Base-by-base conservation (phyloP, 2,888 invertebrate species). In the Cerceris ruficornis region DNA sequence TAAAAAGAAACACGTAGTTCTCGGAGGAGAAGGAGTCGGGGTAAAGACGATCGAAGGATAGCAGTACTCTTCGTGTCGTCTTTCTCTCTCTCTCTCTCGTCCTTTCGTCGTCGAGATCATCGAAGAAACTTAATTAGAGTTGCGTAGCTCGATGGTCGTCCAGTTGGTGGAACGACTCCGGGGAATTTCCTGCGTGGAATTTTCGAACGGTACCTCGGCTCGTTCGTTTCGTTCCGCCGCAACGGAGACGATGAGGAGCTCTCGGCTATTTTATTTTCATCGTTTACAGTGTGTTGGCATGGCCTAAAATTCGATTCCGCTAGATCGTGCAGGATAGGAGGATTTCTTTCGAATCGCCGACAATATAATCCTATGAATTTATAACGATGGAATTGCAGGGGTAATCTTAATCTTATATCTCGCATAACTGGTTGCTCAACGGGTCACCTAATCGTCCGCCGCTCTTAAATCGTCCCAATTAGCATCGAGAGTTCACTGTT, bases 121-220 rank as follows among this genome's bases (percentile, higher is more conserved):
- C 43, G 50, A 42, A 65, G 61, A 71, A 71, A 58, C 54, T 72
- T 83, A 79, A 84, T 83, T 69, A 73, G 67, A 69, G 69, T 28
- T 50, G 68, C 62, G 65, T 49, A 42, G 55, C 59, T 67, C 72
- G 65, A 50, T 50, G 68, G 50, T 71, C 77, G 78, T 65, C 49
- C 73, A 69, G 62, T 55, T 76, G 72, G 58, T 64, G 79, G 81
- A 76, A 66, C 77, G 75, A 65, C 67, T 57, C 78, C 72, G 70
- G 60, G 52, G 81, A 79, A 83, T 86, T 84, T 86, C 81, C 84
- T 76, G 75, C 80, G 86, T 87, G 86, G 84, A 86, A 90, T 89
- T 89, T 87, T 87, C 83, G 80, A 90, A 90, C 90, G 90, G 90
- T 90, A 90, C 87, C 83, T 86, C 77, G 69, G 81, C 77, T 81